Conservation (phyloP, 2,888 invertebrate genomes). For the Heterodera filipjevi region DNA sequence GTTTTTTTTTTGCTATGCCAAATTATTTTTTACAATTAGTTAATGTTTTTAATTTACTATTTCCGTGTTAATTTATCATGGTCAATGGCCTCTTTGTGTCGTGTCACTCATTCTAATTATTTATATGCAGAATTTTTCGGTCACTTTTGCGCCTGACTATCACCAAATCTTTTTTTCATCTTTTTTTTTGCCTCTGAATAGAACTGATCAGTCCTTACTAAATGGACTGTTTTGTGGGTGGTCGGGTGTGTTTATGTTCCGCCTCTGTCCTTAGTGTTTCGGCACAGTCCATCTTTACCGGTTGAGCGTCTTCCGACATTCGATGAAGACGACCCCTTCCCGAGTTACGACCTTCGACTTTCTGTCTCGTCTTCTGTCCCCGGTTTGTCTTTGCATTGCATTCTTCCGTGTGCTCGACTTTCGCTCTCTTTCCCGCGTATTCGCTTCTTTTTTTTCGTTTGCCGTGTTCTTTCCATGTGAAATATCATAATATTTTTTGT, state of each 20-base stretch:
- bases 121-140: too few species aligned
- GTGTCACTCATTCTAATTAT: too few species aligned
- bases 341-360: too few species aligned
- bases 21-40: too few species aligned
- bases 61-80: background rate
- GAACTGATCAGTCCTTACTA: background rate
- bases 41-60: too few species aligned
- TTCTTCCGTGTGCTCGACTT: too few species aligned
- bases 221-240: background rate
- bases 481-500: too few species aligned
- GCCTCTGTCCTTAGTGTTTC: conserved; percentile 24
- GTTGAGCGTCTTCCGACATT: too few species aligned
- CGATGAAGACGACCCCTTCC: conserved; percentile 59
- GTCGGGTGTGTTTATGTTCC: conserved; percentile 26
- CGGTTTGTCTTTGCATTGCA: conserved; percentile 34
- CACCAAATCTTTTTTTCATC: background rate
- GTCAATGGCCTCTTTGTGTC: too few species aligned
- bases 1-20: conserved; percentile 21
- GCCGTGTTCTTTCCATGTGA: too few species aligned
- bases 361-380: conserved; percentile 20
- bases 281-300: background rate
- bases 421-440: conserved; percentile 4
- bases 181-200: conserved; percentile 23
- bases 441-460: too few species aligned
- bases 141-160: conserved; percentile 20